Conservation (phyloP, 2,888 invertebrate genomes). For the Drosophila neutralis region DNA sequence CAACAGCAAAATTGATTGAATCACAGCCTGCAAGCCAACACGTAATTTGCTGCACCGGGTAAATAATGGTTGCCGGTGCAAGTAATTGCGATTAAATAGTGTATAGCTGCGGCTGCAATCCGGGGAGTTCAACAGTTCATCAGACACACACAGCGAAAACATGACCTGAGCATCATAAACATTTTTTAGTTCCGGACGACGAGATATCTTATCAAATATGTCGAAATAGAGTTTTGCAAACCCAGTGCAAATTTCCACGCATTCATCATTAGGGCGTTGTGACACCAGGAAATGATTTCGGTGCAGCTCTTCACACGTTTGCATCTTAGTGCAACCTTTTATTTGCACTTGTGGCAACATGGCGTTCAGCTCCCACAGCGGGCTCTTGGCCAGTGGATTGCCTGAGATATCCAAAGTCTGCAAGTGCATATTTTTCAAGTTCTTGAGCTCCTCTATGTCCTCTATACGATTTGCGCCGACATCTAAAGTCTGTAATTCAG, state of each 20-base stretch:
- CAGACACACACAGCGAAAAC: background rate
- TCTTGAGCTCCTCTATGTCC: background rate
- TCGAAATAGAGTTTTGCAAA: background rate
- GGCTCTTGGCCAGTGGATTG: background rate
- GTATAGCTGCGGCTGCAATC: background rate
- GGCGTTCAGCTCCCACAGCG: background rate
- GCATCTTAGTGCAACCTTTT: background rate
- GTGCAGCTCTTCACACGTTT: background rate
- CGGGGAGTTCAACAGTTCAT: background rate
- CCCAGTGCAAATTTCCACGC: background rate
- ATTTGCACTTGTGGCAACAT: background rate
- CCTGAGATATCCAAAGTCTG: background rate
- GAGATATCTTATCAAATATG: background rate
- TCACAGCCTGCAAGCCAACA: background rate
- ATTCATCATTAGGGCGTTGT: background rate
- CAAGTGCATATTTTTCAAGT: background rate
- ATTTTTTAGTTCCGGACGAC: background rate
- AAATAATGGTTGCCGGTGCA: background rate
- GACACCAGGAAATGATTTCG: background rate
- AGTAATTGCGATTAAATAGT: background rate
- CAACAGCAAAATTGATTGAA: background rate
- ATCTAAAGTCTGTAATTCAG: background rate
- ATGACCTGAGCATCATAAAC: background rate
- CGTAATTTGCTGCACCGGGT: background rate
- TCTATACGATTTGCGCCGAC: background rate